Percentiles rank a stretch among this genome's conserved stretches.
Evolutionary conservation across 2,797 vertebrate genomes (phyloP).

Genomic region (Cercopithecus hamlyni): DNA sequence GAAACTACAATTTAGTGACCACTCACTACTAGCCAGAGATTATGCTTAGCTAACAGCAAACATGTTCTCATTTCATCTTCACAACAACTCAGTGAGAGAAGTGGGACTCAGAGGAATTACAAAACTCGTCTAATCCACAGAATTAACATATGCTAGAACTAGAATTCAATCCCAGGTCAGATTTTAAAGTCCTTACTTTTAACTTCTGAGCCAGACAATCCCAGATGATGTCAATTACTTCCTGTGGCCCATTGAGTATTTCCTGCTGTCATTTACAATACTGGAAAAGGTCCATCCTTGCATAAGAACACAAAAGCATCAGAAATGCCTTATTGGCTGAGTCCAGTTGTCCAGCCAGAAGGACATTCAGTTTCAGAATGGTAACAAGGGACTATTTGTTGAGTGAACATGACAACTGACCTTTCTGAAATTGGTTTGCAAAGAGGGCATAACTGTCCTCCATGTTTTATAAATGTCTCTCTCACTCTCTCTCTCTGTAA

Average conservation of each 20-base stretch:
- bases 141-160: neutral
- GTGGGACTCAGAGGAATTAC: neutral
- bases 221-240: constrained; percentile 31
- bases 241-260: neutral
- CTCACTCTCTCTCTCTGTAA: neutral
- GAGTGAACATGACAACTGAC: neutral
- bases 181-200: neutral
- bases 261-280: constrained; percentile 4
- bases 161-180: constrained; percentile 20
- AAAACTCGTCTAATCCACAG: neutral
- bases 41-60: neutral
- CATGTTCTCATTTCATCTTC: constrained; percentile 7
- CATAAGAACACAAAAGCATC: constrained; percentile 49
- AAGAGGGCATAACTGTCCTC: neutral
- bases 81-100: neutral
- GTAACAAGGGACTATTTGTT: constrained; percentile 23
- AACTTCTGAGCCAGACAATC: neutral
- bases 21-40: neutral
- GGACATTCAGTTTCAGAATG: neutral
- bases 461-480: neutral
- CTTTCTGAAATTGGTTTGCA: neutral
- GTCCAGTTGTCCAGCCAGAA: neutral
- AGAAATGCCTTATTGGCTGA: constrained; percentile 35
- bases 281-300: neutral
- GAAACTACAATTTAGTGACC: neutral